Base-by-base conservation (phyloP, 2,113 vertebrate genomes). In the Orycteropus afer region DNA sequence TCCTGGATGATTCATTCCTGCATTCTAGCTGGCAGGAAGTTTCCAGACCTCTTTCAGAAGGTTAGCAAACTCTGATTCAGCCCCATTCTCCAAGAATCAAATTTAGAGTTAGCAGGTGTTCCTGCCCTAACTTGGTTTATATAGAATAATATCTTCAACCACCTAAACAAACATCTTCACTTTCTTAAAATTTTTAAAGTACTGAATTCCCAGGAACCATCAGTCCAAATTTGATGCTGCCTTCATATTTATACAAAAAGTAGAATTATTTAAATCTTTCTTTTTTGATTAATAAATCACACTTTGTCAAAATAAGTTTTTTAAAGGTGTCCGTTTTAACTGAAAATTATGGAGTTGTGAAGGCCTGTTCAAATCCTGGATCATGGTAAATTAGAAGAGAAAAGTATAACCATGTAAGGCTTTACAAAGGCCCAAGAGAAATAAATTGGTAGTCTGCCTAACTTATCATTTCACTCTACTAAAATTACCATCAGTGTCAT, bases 401-500 rank as follows among this genome's bases (percentile, higher is more conserved):
- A 95, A 89, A 93, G 55, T 53, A 86, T 63, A 81, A 63, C 93
- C 85, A 93, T 80, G n/a, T 40, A 96, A 76, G 86, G 55, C 32
- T 90, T 81, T 88, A 61, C 17, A 73, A 42, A 23, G 20, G 69
- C 51, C 71, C 61, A 71, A 86, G 82, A 88, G 55, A 94, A 80
- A 61, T 53, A 55, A 95, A 92, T 80, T 86, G 17, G 78, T 80
- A 18, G 5, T 92, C 27, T 95, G 79, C 55, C 45, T 96, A 91
- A 69, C 51, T 86, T 91, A 91, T 78, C 79, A 93, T 88, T 37
- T 74, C 92, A 77, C 34, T 74, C 55, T 45, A 83, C 78, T 82
- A 91, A 94, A 95, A 93, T 92, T 89, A 82, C 55, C 78, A 76
- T 59, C 42, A 37, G 55, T 93, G 74, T 77, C 82, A 96, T 59